Evolutionary conservation across 1,140 invertebrate species (phyloP).

Genomic region (Metaphire vulgaris): DNA sequence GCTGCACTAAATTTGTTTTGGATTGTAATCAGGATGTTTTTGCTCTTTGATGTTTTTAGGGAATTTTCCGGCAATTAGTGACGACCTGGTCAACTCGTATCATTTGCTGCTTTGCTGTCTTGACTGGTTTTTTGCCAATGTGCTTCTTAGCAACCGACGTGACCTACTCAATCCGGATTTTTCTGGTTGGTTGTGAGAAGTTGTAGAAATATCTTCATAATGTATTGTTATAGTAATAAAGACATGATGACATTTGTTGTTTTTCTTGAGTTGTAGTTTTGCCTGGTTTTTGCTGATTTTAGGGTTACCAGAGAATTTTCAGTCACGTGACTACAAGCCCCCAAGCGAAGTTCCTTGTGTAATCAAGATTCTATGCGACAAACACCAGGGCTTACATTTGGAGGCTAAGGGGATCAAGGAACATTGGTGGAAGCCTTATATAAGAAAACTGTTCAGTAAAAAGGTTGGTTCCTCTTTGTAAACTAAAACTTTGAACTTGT

Average conservation of each 20-base stretch:
- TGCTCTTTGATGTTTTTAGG: constrained; percentile 38
- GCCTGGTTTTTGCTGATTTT: constrained; percentile 58
- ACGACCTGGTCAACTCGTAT: constrained; percentile 90
- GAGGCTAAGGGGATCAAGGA: constrained; percentile 86
- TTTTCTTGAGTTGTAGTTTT: no score
- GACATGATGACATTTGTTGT: no score
- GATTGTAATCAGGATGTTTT: no score
- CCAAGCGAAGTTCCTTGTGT: constrained; percentile 70
- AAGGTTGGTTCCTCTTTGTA: constrained; percentile 58
- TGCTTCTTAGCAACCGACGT: constrained; percentile 67
- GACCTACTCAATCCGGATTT: constrained; percentile 81
- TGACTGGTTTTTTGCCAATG: constrained; percentile 83
- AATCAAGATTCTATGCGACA: constrained; percentile 73
- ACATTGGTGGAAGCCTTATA: constrained; percentile 73
- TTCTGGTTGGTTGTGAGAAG: constrained; percentile 58
- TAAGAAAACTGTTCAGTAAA: constrained; percentile 72
- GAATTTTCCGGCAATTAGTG: constrained; percentile 63
- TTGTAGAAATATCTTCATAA: constrained; percentile 26
- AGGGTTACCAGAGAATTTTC: constrained; percentile 62
- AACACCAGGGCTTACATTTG: constrained; percentile 68
- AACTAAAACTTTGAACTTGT: background rate
- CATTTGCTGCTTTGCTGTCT: constrained; percentile 82
- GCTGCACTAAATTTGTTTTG: no score
- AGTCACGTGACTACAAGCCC: constrained; percentile 60
- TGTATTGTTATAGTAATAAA: no score